Conservation (phyloP, 2,113 vertebrate genomes). For the Cynopterus brachyotis region DNA sequence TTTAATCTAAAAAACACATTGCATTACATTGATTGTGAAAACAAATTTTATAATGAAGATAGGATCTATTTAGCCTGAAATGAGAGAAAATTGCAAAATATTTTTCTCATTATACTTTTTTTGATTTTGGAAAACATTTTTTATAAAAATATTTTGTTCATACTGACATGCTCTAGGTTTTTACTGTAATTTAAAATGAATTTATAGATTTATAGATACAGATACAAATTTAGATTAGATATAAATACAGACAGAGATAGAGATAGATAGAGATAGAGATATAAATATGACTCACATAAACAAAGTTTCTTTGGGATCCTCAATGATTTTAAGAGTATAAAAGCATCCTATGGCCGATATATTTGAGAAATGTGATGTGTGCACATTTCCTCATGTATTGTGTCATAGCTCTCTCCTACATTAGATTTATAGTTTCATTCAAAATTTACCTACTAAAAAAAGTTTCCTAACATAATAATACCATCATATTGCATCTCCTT, state of each 20-base stretch:
- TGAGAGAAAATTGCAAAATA: not conserved
- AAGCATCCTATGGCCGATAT: not conserved
- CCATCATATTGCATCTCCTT: not conserved
- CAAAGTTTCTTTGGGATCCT: accelerated
- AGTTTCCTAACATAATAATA: not conserved
- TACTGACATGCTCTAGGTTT: not conserved
- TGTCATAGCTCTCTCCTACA: not conserved
- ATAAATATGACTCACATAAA: not conserved
- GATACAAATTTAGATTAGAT: no score
- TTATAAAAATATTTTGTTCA: no score
- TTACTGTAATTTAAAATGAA: not conserved
- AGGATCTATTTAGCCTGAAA: not conserved
- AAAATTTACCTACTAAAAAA: not conserved
- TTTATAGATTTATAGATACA: no score
- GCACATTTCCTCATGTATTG: not conserved
- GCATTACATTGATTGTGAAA: not conserved
- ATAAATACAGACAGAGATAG: not conserved
- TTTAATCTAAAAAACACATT: not conserved
- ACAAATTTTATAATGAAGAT: not conserved
- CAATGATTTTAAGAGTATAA: not conserved
- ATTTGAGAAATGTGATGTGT: not conserved
- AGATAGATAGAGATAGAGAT: not conserved
- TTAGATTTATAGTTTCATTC: not conserved
- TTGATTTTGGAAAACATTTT: not conserved
- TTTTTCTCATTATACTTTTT: not conserved